Percentiles rank a stretch among this genome's conserved stretches.
These are phyloP conservation scores for Cosmia trapezina DNA, from an alignment of 2,888 invertebrate species.

Conservation along the genomic window DNA sequence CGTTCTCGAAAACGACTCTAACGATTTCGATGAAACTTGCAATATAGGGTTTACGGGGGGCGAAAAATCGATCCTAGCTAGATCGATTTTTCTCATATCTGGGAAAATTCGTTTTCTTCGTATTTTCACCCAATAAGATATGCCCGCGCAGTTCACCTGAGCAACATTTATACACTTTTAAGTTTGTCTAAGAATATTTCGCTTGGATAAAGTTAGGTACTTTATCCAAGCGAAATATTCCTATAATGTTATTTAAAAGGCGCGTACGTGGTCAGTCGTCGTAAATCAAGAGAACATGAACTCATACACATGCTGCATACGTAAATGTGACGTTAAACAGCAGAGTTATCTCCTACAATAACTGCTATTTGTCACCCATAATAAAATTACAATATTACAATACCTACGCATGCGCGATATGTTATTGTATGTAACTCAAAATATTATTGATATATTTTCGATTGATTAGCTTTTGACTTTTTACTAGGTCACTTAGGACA, in stretches of 20 bases:
- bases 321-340: slow-evolving; percentile 56
- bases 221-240: no score
- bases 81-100: no score
- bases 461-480: slow-evolving; percentile 2
- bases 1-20: no score
- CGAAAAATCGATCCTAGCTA: no score
- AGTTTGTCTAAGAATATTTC: neutral
- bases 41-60: no score
- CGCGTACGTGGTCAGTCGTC: slow-evolving; percentile 31
- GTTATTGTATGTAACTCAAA: slow-evolving; percentile 28
- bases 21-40: no score
- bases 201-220: neutral
- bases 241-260: neutral
- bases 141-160: no score
- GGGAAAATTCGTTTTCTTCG: no score
- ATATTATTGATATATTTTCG: slow-evolving; percentile 30
- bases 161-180: neutral
- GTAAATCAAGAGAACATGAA: slow-evolving; percentile 21
- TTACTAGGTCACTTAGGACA: slow-evolving; percentile 21
- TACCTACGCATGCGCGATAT: slow-evolving; percentile 22
- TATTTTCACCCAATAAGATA: no score
- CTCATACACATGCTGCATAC: slow-evolving; percentile 40
- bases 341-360: slow-evolving; percentile 26
- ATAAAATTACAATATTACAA: slow-evolving; percentile 11
- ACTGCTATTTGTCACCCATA: slow-evolving; percentile 15